Base-by-base conservation (phyloP, 2,888 invertebrate species). In the Mellilla xanthometata region DNA sequence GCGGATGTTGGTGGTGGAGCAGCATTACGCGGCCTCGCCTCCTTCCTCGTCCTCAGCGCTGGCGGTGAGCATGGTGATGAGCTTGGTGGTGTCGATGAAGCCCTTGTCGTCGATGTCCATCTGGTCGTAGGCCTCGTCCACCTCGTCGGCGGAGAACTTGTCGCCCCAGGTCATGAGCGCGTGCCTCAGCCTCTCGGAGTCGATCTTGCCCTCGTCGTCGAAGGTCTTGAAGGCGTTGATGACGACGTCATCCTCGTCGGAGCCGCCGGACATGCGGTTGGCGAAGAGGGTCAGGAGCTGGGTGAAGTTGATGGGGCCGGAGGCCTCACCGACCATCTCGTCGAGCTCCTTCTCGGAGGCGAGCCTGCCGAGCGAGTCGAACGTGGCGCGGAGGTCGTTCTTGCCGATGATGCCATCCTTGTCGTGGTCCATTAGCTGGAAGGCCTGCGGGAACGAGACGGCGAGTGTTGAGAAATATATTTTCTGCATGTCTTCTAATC, bases 351-450 rank as follows among this genome's bases (percentile, higher is more conserved):
- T 96, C 82, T 97, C 97, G 72, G 93, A 92, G 75, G 95, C 94
- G 68, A 97, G 92, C 86, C 95, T 95, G 84, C 97, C 97, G 68
- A 97, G 94, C 69, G 95, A 95, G 91, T 98, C 97, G 91, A 96
- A 97, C 78, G 96, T 96, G 77, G 95, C 95, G 79, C 96, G 94
- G 78, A 97, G 93, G 91, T 97, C 97, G 87, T 94, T 94, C 92
- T 97, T 97, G 86, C 95, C 93, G 88, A 94, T 93, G 89, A 96
- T 93, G 67, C 96, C 96, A 81, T 97, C 97, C 91, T 97, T 97
- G 92, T 97, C 97, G 88, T 95, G 94, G 92, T 97, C 97, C 95
- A 97, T 97, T 72, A 97, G 94, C 91, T 95, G 95, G 95, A 97
- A 97, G 77, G 96, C 97, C 95, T 96, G 81, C 3, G 40, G 50